Percentiles rank a stretch among this genome's conserved stretches.
These are phyloP conservation scores for Pseudois nayaur DNA, from an alignment of 2,113 vertebrate genomes.

Conservation along the genomic window DNA sequence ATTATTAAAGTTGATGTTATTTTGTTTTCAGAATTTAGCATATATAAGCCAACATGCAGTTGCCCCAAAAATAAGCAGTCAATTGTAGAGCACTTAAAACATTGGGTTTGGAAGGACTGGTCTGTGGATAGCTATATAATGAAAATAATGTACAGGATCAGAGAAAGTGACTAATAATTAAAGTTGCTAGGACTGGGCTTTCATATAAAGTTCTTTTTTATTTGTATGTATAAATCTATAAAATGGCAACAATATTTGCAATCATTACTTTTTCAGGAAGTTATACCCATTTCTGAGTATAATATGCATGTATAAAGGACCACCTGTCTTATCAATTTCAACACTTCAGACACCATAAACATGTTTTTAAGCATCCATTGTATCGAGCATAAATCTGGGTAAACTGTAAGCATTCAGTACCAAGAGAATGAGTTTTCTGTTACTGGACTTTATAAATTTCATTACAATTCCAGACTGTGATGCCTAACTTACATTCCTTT, in stretches of 20 bases:
- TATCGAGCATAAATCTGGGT: not conserved
- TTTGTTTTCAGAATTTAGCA: slow-evolving; percentile 30
- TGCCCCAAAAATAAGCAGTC: not conserved
- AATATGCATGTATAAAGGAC: not conserved
- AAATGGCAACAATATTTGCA: not conserved
- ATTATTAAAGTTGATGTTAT: not conserved
- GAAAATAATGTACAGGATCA: not conserved
- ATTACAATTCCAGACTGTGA: not conserved
- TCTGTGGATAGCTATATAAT: not conserved
- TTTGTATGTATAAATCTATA: not conserved
- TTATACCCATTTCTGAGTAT: not conserved
- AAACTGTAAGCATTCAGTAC: not conserved
- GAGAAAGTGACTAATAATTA: not conserved
- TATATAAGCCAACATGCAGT: not conserved
- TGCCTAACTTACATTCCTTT: not conserved
- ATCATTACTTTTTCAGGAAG: not conserved
- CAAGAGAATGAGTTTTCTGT: not conserved
- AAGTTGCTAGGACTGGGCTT: not conserved
- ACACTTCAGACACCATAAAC: not conserved
- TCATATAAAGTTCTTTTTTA: not conserved
- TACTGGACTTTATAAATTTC: not conserved
- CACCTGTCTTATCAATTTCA: not conserved
- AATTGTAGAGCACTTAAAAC: not conserved
- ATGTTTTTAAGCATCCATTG: not conserved
- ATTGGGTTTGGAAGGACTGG: not conserved